Percentiles rank a stretch among this genome's conserved stretches.
phyloP scores from a whole-genome alignment of 2,113 vertebrate genomes.

The Percina caprodes region DNA sequence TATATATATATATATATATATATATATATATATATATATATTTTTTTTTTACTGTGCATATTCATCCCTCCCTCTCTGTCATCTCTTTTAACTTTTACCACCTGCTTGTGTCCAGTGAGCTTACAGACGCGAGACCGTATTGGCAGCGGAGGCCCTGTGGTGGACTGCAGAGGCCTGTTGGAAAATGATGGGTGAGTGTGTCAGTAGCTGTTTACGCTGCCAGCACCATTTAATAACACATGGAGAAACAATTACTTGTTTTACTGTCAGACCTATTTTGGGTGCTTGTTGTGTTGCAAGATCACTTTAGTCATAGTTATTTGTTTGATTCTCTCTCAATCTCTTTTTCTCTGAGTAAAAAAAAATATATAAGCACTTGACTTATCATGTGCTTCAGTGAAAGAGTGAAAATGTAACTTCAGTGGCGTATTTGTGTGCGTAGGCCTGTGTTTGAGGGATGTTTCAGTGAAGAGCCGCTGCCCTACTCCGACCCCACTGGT shows the following conservation, averaged over 20 bases:
- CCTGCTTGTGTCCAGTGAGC: conserved; percentile 87
- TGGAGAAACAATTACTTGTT: neutral
- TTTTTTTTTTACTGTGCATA: neutral
- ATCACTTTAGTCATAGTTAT: conserved; percentile 16
- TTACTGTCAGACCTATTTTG: neutral
- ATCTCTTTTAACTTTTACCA: conserved; percentile 29
- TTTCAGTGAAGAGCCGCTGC: conserved; percentile 95
- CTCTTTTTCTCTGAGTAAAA: conserved; percentile 1
- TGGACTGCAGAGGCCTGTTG: conserved; percentile 95
- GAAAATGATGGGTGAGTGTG: conserved; percentile 95
- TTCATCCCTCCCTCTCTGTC: neutral
- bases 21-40: too few relatives aligned
- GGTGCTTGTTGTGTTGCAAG: neutral
- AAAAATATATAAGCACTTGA: conserved; percentile 4
- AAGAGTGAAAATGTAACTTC: neutral
- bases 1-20: too few relatives aligned
- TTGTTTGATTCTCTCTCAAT: neutral
- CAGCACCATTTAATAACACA: neutral
- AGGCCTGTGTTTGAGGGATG: conserved; percentile 96
- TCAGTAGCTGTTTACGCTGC: neutral
- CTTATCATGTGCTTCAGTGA: too few relatives aligned
- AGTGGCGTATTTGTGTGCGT: conserved; percentile 12
- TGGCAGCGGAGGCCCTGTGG: conserved; percentile 94
- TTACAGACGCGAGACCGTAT: conserved; percentile 97
- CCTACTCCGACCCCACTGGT: conserved; percentile 91